Percentiles rank a stretch among this genome's conserved stretches.
phyloP scores from a whole-genome alignment of 2,888 invertebrate genomes.

The Cantharis rustica region DNA sequence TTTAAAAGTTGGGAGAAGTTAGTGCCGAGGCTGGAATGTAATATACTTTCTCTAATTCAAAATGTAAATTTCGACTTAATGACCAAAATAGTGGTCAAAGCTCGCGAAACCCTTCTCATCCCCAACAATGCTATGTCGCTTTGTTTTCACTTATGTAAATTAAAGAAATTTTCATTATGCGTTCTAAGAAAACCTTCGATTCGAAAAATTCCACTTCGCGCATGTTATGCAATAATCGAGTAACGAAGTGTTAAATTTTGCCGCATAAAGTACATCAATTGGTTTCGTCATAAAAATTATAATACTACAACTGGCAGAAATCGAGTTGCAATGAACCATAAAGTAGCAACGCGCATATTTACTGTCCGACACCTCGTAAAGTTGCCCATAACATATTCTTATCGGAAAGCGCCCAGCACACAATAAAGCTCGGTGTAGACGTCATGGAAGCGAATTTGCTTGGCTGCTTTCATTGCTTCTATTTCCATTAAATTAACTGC shows the following conservation, averaged over 20 bases:
- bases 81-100: neutral
- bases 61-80: neutral
- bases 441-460: constrained; percentile 32
- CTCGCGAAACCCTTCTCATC: neutral
- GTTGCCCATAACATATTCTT: constrained; percentile 35
- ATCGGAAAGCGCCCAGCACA: constrained; percentile 32
- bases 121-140: neutral
- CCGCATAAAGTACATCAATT: neutral
- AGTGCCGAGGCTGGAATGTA: neutral
- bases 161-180: neutral
- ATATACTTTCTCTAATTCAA: neutral
- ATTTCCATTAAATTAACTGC: constrained; percentile 32
- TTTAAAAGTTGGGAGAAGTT: neutral
- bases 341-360: constrained; percentile 34
- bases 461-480: constrained; percentile 32
- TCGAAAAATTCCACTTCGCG: neutral
- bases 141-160: neutral
- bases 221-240: neutral
- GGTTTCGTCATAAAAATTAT: constrained; percentile 24
- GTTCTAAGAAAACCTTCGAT: neutral
- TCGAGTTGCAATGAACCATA: constrained; percentile 30
- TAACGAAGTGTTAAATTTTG: neutral
- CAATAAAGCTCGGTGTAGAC: constrained; percentile 31
- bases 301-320: constrained; percentile 26
- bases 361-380: constrained; percentile 35